phyloP scores from a whole-genome alignment of 2,113 vertebrate genomes.

The Promerops cafer region DNA sequence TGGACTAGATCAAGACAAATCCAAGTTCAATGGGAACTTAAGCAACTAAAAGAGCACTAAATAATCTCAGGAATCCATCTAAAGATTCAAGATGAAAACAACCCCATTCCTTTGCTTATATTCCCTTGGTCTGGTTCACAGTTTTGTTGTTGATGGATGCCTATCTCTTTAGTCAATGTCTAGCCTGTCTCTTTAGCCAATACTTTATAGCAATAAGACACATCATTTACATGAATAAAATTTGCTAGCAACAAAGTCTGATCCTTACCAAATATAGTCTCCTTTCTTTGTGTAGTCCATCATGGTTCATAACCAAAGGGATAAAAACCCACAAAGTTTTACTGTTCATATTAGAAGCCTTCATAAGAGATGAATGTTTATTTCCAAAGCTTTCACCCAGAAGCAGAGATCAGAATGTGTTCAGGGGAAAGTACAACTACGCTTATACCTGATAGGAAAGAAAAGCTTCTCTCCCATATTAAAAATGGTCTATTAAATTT shows the following conservation, averaged over 20 bases:
- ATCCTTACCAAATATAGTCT: background rate
- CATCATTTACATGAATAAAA: background rate
- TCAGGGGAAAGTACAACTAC: background rate
- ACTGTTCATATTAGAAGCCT: background rate
- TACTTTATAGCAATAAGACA: background rate
- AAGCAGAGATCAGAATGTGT: background rate
- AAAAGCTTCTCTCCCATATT: background rate
- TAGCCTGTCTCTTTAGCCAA: background rate
- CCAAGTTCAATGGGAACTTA: background rate
- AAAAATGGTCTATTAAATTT: background rate
- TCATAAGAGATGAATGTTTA: background rate
- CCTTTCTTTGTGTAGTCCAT: background rate
- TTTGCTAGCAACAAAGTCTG: background rate
- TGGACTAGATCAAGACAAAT: constrained; percentile 24
- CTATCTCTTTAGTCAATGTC: constrained; percentile 17
- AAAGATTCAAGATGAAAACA: constrained; percentile 21
- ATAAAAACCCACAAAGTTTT: background rate
- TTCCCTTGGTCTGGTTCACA: background rate
- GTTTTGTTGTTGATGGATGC: background rate
- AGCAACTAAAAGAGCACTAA: background rate
- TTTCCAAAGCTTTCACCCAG: background rate
- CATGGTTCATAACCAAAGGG: background rate
- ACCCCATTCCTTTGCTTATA: background rate
- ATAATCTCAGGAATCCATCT: constrained; percentile 32
- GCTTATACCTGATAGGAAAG: background rate